Base-by-base conservation (phyloP, 2,888 invertebrate species). In the Parnassius orleans region DNA sequence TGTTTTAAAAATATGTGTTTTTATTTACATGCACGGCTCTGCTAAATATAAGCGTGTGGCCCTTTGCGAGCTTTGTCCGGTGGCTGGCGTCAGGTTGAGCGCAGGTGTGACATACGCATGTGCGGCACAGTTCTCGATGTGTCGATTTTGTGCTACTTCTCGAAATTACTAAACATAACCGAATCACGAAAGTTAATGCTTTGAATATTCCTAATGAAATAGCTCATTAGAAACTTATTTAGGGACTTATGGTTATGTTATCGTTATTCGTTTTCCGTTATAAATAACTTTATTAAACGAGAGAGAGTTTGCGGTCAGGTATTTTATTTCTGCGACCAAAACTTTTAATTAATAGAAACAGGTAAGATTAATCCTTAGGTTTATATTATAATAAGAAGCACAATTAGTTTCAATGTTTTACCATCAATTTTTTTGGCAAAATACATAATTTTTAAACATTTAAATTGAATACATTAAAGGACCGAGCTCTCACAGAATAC, bases 61-160 rank as follows among this genome's bases (percentile, higher is more conserved):
- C 63, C 63, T 64, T 56, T 66, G 67, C 54, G 48, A 61, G 66
- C 61, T 65, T 57, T 57, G 64, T 61, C 63, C 63, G 64, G 67
- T 62, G 66, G 68, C 50, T 33, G 46, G 50, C 68, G 66, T 72
- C 71, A 70, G 65, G 72, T 72, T 70, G 65, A 62, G 63, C 68
- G 73, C 74, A 75, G 74, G 75, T 74, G 72, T 55, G 64, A 63
- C 63, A 55, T 60, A 48, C 67, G 61, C 68, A 66, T 53, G 53
- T 65, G 66, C 69, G 69, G 66, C 70, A 65, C 64, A 61, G 67
- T 67, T 66, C 64, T 58, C 63, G 41, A 57, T 58, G 44, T 43
- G 61, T 61, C 60, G 62, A 57, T 57, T 57, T 55, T 57, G 63
- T 57, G 56, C 57, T 51, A 63, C 63, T 33, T 63, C 59, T 59